Evolutionary conservation across 1,140 invertebrate species (phyloP).

Genomic region (Sogatella furcifera): DNA sequence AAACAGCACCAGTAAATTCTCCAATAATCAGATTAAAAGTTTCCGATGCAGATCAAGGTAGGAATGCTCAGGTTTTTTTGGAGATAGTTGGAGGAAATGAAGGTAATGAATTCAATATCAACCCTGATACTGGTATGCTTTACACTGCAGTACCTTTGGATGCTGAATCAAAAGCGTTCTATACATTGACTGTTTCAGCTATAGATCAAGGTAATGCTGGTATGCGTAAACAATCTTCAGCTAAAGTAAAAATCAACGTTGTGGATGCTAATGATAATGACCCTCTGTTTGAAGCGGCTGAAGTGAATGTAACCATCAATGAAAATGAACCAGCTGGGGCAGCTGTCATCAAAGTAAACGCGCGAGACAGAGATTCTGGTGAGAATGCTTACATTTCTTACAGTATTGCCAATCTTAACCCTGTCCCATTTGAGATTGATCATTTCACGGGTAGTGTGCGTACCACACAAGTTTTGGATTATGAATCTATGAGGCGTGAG

Average conservation of each 20-base stretch:
- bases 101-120: slow-evolving; percentile 75
- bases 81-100: slow-evolving; percentile 89
- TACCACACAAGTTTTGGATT: slow-evolving; percentile 76
- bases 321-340: slow-evolving; percentile 83
- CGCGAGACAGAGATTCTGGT: slow-evolving; percentile 78
- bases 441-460: slow-evolving; percentile 83
- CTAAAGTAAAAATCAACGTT: slow-evolving; percentile 79
- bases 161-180: slow-evolving; percentile 76
- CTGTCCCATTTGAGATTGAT: slow-evolving; percentile 91
- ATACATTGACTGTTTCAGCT: slow-evolving; percentile 83
- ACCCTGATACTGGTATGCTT: slow-evolving; percentile 79
- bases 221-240: slow-evolving; percentile 72
- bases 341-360: slow-evolving; percentile 68
- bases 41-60: slow-evolving; percentile 69
- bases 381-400: slow-evolving; percentile 94
- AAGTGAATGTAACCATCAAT: slow-evolving; percentile 53
- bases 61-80: slow-evolving; percentile 71
- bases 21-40: slow-evolving; percentile 79
- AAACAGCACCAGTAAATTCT: slow-evolving; percentile 79
- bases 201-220: slow-evolving; percentile 79
- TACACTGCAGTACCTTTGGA: slow-evolving; percentile 77
- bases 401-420: slow-evolving; percentile 78
- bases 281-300: slow-evolving; percentile 65
- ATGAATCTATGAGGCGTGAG: slow-evolving; percentile 75
- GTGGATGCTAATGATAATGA: slow-evolving; percentile 88